phyloP scores from a whole-genome alignment of 2,113 vertebrate species.

The Manacus vitellinus region DNA sequence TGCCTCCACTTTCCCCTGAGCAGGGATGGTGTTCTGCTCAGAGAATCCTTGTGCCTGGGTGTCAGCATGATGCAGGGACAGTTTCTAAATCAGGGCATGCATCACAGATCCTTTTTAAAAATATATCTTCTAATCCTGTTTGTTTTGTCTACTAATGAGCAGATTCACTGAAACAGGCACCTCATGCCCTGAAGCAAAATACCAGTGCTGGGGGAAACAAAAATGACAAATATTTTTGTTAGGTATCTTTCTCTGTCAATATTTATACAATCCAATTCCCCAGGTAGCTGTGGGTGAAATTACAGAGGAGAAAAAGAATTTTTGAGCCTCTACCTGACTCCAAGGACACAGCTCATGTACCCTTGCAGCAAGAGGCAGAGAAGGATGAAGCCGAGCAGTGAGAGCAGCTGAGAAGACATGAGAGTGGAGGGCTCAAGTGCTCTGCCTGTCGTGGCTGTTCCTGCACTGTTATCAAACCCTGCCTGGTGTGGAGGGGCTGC shows the following conservation, averaged over 20 bases:
- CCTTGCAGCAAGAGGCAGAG: accelerated
- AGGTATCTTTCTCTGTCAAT: background rate
- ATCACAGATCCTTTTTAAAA: background rate
- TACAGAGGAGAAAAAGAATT: background rate
- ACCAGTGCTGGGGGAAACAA: background rate
- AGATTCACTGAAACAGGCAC: background rate
- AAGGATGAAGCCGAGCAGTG: accelerated
- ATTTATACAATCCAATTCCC: background rate
- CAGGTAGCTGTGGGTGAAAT: background rate
- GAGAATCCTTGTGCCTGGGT: background rate
- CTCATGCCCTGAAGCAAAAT: background rate
- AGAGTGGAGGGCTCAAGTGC: accelerated
- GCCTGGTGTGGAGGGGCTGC: background rate
- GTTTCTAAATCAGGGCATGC: background rate
- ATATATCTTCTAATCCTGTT: background rate
- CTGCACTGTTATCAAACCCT: accelerated
- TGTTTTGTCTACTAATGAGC: background rate
- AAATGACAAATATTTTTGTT: background rate
- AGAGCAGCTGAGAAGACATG: background rate
- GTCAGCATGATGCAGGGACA: background rate
- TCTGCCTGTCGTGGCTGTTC: background rate
- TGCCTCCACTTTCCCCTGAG: background rate
- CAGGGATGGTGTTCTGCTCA: background rate
- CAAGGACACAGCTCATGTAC: accelerated
- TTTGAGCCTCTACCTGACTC: background rate